phyloP scores from a whole-genome alignment of 2,113 vertebrate genomes.

The Chaetops frenatus region DNA sequence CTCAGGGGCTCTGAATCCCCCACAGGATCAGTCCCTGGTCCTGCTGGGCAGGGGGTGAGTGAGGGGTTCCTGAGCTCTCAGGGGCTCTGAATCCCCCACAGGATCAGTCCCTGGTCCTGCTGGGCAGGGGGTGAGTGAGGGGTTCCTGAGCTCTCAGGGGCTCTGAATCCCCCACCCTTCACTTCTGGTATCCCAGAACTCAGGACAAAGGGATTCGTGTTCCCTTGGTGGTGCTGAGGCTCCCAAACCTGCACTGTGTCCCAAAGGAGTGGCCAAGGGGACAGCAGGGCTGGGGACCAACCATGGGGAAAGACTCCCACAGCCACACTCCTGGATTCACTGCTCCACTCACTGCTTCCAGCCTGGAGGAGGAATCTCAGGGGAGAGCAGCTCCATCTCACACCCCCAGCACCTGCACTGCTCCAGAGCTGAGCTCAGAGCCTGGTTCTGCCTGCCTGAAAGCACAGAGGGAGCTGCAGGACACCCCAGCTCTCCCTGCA shows the following conservation, averaged over 20 bases:
- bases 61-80: not conserved
- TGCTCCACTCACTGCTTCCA: not conserved
- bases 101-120: not conserved
- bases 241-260: not conserved
- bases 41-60: not conserved
- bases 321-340: not conserved
- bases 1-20: not conserved
- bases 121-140: not conserved
- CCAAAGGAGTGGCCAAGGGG: not conserved
- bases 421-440: not conserved
- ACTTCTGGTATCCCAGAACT: not conserved
- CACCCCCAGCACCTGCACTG: not conserved
- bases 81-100: not conserved
- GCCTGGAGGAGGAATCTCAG: not conserved
- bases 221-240: not conserved
- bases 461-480: not conserved
- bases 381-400: not conserved
- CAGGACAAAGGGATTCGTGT: not conserved
- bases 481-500: not conserved
- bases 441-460: not conserved
- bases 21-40: not conserved
- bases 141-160: not conserved
- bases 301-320: not conserved
- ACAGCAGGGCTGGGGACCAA: not conserved
- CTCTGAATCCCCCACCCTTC: not conserved